phyloP scores from a whole-genome alignment of 2,797 vertebrate species.

The Zalophus californianus region DNA sequence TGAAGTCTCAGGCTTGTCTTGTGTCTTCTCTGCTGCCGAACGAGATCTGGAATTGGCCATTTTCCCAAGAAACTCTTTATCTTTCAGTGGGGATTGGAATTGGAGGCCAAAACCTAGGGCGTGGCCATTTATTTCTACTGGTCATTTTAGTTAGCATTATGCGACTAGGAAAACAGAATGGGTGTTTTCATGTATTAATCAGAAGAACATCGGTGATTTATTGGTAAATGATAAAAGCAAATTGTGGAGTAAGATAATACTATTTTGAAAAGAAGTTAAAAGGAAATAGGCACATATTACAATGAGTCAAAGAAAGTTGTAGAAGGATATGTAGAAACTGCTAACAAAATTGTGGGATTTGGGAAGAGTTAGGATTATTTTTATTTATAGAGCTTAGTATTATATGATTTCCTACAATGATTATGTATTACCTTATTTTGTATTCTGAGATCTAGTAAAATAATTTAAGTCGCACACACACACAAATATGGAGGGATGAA shows the following conservation, averaged over 20 bases:
- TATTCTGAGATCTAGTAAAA: constrained; percentile 4
- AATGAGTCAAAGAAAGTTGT: constrained; percentile 26
- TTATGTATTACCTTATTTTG: not conserved
- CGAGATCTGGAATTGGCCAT: not conserved
- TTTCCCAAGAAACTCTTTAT: not conserved
- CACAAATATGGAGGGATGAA: not conserved
- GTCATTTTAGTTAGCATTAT: not conserved
- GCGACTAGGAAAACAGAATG: not conserved
- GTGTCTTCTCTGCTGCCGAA: not conserved
- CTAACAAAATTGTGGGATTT: constrained; percentile 8
- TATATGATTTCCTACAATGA: not conserved
- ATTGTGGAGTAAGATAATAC: not conserved
- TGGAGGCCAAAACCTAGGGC: not conserved
- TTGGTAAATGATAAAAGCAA: not conserved
- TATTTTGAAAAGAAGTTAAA: not conserved
- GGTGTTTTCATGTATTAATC: not conserved
- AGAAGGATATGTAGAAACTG: not conserved
- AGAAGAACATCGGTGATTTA: not conserved
- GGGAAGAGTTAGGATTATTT: not conserved
- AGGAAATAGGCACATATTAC: not conserved
- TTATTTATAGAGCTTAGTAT: not conserved
- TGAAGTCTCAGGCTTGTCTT: not conserved
- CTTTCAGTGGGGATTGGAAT: not conserved
- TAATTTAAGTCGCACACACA: not conserved
- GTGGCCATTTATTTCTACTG: not conserved